A percentile compares a stretch with the other conserved stretches of the same genome.
Conservation (phyloP, 1,140 invertebrate species). For the Trichomalopsis sarcophagae region DNA sequence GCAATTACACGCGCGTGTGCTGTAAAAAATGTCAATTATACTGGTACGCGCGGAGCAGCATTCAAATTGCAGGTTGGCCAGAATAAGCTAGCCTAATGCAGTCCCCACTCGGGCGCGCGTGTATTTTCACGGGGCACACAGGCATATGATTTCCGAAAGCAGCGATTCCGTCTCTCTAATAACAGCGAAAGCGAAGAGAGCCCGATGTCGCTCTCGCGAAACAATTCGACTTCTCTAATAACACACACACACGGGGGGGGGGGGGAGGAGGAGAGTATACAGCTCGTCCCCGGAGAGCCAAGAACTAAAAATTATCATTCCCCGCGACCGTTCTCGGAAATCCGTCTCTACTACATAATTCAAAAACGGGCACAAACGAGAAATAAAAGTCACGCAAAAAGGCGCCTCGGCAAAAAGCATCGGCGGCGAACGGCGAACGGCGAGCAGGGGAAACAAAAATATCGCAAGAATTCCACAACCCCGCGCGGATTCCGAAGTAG, state of each 20-base stretch:
- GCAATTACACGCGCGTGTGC: background rate
- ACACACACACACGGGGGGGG: background rate
- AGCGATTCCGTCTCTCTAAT: background rate
- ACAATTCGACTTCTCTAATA: conserved; percentile 4
- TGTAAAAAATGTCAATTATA: background rate
- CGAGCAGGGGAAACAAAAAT: background rate
- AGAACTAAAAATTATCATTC: conserved; percentile 5
- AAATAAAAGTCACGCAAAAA: conserved; percentile 4
- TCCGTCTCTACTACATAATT: conserved; percentile 4
- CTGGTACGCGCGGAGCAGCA: background rate
- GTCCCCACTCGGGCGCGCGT: too few relatives aligned
- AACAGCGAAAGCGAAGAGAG: background rate
- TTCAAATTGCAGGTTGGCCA: background rate
- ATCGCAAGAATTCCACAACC: background rate
- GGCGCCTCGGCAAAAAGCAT: background rate
- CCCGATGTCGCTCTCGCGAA: background rate
- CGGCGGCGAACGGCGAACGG: too few relatives aligned
- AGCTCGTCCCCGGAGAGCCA: background rate
- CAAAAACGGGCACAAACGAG: background rate
- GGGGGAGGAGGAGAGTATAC: too few relatives aligned
- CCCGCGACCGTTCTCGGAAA: background rate
- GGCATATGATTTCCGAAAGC: background rate
- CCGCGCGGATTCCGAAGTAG: background rate
- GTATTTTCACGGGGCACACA: too few relatives aligned
- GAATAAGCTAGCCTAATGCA: background rate